phyloP scores from a whole-genome alignment of 2,113 vertebrate genomes.

The Eonycteris spelaea region DNA sequence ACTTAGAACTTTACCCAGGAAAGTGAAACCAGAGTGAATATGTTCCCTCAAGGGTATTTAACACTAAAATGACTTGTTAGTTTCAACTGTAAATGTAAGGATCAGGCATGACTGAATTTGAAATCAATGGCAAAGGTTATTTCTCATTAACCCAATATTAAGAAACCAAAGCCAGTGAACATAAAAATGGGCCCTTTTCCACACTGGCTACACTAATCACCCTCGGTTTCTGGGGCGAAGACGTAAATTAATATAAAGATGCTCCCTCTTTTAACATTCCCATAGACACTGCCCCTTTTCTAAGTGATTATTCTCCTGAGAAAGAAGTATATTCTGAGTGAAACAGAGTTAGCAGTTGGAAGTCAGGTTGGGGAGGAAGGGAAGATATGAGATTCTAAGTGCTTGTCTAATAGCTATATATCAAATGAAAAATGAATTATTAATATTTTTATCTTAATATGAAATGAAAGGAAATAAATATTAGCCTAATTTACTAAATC shows the following conservation, averaged over 20 bases:
- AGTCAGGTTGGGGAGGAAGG: not conserved
- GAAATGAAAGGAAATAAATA: slow-evolving; percentile 31
- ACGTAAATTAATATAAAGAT: not conserved
- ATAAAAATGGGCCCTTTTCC: not conserved
- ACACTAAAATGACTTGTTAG: slow-evolving; percentile 39
- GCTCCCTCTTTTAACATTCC: not conserved
- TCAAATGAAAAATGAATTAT: slow-evolving; percentile 44
- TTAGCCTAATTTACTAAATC: not conserved
- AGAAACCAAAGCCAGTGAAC: slow-evolving; percentile 25
- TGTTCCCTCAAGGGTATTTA: slow-evolving; percentile 42
- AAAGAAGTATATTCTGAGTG: not conserved
- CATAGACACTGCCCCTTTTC: not conserved
- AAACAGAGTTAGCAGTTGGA: not conserved
- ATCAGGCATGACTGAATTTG: slow-evolving; percentile 14
- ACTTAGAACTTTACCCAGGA: slow-evolving; percentile 16
- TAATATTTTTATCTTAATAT: slow-evolving; percentile 51
- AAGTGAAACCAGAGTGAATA: slow-evolving; percentile 21
- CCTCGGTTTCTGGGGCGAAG: not conserved
- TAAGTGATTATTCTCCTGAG: not conserved
- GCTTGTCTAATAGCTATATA: not conserved
- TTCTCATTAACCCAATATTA: slow-evolving; percentile 55
- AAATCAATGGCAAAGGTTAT: slow-evolving; percentile 62
- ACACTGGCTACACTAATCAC: not conserved
- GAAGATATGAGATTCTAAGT: not conserved
- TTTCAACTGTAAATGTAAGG: slow-evolving; percentile 54